Evolutionary conservation across 1,140 invertebrate species (phyloP).

Genomic region (Drosophila ercepeae): DNA sequence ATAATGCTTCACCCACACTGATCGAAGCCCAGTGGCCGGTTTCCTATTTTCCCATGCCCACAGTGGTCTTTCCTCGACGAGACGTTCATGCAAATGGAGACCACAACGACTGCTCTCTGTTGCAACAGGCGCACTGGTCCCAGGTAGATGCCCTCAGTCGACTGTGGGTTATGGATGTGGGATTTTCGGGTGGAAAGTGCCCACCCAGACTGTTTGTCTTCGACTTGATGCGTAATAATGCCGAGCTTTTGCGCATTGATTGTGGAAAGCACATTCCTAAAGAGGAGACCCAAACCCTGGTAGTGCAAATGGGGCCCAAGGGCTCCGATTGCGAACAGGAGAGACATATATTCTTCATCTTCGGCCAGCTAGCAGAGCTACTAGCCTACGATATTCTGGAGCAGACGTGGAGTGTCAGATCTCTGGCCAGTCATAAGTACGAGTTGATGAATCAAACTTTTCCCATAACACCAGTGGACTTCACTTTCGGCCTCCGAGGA

Average conservation of each 20-base stretch:
- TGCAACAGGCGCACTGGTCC: constrained; percentile 75
- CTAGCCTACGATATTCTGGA: constrained; percentile 77
- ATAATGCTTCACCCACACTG: constrained; percentile 61
- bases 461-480: constrained; percentile 68
- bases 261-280: constrained; percentile 52
- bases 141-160: constrained; percentile 72
- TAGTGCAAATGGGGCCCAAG: constrained; percentile 67
- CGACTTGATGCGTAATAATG: constrained; percentile 72
- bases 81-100: constrained; percentile 54
- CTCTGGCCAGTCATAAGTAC: constrained; percentile 61
- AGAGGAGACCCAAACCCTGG: constrained; percentile 39
- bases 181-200: constrained; percentile 53
- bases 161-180: constrained; percentile 76
- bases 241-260: constrained; percentile 70
- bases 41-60: constrained; percentile 62
- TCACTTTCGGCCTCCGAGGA: constrained; percentile 51
- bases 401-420: constrained; percentile 61
- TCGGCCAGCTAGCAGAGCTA: constrained; percentile 45
- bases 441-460: constrained; percentile 58
- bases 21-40: constrained; percentile 79
- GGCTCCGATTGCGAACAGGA: constrained; percentile 57
- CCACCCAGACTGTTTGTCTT: constrained; percentile 72
- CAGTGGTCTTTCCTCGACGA: constrained; percentile 55
- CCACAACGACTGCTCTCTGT: constrained; percentile 54
- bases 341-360: constrained; percentile 69